Percentiles rank a stretch among this genome's conserved stretches.
phyloP scores from a whole-genome alignment of 2,113 vertebrate genomes.

The Pterocles orientalis region DNA sequence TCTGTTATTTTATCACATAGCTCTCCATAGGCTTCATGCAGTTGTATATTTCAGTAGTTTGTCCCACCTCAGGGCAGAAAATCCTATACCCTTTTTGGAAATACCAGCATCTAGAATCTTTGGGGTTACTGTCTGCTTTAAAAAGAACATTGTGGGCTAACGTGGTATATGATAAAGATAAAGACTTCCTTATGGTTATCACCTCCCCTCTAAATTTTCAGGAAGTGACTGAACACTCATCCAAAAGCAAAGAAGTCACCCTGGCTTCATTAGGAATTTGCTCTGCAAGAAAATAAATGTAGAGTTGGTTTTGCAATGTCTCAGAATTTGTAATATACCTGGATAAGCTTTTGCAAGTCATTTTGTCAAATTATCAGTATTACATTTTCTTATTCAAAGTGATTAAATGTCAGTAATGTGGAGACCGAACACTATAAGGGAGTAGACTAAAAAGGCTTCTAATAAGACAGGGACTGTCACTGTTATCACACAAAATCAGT shows the following conservation, averaged over 20 bases:
- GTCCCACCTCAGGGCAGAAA: rapidly evolving
- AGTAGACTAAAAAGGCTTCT: not conserved
- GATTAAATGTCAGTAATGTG: not conserved
- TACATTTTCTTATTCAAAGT: not conserved
- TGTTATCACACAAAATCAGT: not conserved
- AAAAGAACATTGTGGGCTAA: not conserved
- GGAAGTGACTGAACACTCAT: not conserved
- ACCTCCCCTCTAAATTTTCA: not conserved
- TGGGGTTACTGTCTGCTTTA: not conserved
- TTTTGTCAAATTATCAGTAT: not conserved
- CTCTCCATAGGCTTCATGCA: not conserved
- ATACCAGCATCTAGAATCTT: not conserved
- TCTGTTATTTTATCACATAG: not conserved
- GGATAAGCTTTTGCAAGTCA: not conserved
- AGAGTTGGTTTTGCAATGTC: not conserved
- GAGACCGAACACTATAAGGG: not conserved
- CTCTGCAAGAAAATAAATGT: not conserved
- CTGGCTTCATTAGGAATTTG: not conserved
- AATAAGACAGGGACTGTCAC: not conserved
- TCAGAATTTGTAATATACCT: not conserved
- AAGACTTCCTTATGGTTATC: not conserved
- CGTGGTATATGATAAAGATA: not conserved
- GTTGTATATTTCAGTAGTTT: not conserved
- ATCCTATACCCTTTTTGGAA: not conserved
- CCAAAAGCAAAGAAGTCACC: not conserved